Conservation (phyloP, 2,888 invertebrate species). For the Desoria tigrina region DNA sequence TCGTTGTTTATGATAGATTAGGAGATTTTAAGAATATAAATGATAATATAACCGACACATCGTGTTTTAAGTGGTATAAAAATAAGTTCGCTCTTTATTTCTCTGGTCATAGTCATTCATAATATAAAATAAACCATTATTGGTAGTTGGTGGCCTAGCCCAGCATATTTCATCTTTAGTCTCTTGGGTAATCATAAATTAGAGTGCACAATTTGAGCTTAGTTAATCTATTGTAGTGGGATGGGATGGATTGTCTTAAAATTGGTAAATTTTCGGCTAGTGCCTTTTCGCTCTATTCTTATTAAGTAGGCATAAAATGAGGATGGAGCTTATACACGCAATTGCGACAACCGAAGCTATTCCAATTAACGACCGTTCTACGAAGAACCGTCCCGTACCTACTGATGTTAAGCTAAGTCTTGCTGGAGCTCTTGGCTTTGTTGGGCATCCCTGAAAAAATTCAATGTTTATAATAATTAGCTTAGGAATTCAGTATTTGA, state of each 20-base stretch:
- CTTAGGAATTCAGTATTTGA: too few species aligned
- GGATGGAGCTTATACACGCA: slow-evolving; percentile 50
- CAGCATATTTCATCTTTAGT: background rate
- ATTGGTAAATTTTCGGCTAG: too few species aligned
- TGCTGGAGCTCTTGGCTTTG: slow-evolving; percentile 43
- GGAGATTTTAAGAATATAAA: too few species aligned
- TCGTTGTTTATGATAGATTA: too few species aligned
- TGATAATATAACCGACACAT: too few species aligned
- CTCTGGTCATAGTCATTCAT: background rate
- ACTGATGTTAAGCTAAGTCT: slow-evolving; percentile 39
- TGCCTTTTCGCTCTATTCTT: slow-evolving; percentile 31
- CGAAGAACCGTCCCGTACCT: slow-evolving; percentile 49
- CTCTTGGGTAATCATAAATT: too few species aligned
- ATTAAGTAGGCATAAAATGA: slow-evolving; percentile 51
- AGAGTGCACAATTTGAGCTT: too few species aligned
- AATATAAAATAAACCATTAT: background rate
- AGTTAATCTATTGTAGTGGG: too few species aligned
- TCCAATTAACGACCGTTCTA: slow-evolving; percentile 49
- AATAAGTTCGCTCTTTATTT: slow-evolving; percentile 6
- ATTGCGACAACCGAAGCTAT: slow-evolving; percentile 51
- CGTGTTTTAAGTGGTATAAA: background rate
- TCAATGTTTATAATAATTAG: too few species aligned
- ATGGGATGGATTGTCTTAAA: too few species aligned
- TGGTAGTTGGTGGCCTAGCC: background rate
- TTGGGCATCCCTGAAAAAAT: slow-evolving; percentile 47